These are phyloP conservation scores for Ia io DNA, from an alignment of 2,113 vertebrate genomes.

Conservation along the genomic window DNA sequence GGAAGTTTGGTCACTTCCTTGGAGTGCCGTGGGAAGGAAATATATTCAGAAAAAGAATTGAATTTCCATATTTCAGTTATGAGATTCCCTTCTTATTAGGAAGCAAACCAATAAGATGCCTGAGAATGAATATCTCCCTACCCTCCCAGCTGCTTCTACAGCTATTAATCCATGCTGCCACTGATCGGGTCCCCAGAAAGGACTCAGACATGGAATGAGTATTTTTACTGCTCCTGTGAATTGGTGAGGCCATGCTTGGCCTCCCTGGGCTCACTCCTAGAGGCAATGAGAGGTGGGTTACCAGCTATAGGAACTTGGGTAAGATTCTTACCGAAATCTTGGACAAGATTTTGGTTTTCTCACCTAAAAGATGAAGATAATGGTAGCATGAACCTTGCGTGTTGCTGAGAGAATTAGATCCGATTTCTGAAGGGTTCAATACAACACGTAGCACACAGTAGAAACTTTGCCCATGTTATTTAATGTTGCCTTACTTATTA, in stretches of 20 bases:
- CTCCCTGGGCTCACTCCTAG: not conserved
- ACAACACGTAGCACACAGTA: not conserved
- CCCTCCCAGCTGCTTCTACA: not conserved
- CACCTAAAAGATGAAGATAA: not conserved
- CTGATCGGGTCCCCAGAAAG: not conserved
- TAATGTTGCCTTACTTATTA: not conserved
- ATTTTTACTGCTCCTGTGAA: not conserved
- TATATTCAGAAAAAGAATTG: not conserved
- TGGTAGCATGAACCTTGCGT: not conserved
- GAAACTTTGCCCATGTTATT: not conserved
- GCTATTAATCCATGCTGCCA: not conserved
- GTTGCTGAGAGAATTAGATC: not conserved
- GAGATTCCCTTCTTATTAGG: not conserved
- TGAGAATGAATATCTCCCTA: not conserved
- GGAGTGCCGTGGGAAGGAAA: not conserved
- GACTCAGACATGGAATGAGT: not conserved
- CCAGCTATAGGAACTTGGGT: not conserved
- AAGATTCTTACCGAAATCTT: not conserved
- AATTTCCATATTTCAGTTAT: conserved; percentile 6
- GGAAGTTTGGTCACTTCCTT: not conserved
- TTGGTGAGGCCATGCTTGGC: not conserved
- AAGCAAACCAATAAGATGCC: not conserved
- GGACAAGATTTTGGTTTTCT: not conserved
- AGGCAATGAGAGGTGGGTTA: not conserved
- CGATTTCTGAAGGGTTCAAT: not conserved